phyloP scores from a whole-genome alignment of 2,888 invertebrate species.

The Drosophila macrospina region DNA sequence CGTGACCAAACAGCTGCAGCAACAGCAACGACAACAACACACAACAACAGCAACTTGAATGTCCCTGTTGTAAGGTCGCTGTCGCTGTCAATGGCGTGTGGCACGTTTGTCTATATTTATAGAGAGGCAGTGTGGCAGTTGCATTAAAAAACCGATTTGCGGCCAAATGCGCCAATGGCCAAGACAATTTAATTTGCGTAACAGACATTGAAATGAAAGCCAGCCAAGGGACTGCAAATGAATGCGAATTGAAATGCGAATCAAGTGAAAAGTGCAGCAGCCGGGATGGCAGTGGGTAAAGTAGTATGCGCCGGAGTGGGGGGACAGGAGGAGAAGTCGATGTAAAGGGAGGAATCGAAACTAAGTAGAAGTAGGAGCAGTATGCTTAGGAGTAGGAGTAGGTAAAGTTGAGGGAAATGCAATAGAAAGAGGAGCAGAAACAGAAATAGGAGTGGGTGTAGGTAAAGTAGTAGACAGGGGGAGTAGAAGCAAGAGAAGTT shows the following conservation, averaged over 20 bases:
- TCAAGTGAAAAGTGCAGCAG: not conserved
- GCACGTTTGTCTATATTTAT: conserved; percentile 33
- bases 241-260: not conserved
- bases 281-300: too few species aligned
- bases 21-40: too few species aligned
- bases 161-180: conserved; percentile 52
- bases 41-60: conserved; percentile 10
- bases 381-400: not conserved
- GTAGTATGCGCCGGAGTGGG: too few species aligned
- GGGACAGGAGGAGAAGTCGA: too few species aligned
- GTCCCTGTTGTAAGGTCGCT: conserved; percentile 1
- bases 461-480: too few species aligned
- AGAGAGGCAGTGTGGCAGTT: conserved; percentile 8
- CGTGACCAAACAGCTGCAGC: conserved; percentile 2
- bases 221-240: conserved; percentile 1
- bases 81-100: conserved; percentile 21
- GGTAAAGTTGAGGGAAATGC: too few species aligned
- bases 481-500: not conserved
- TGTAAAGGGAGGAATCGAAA: too few species aligned
- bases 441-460: not conserved
- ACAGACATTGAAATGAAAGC: conserved; percentile 27
- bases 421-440: not conserved
- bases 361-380: too few species aligned
- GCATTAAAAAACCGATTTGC: conserved; percentile 61
- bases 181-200: conserved; percentile 73